Evolutionary conservation across 2,888 invertebrate genomes (phyloP).

Genomic region (Platerodrilus igneus): DNA sequence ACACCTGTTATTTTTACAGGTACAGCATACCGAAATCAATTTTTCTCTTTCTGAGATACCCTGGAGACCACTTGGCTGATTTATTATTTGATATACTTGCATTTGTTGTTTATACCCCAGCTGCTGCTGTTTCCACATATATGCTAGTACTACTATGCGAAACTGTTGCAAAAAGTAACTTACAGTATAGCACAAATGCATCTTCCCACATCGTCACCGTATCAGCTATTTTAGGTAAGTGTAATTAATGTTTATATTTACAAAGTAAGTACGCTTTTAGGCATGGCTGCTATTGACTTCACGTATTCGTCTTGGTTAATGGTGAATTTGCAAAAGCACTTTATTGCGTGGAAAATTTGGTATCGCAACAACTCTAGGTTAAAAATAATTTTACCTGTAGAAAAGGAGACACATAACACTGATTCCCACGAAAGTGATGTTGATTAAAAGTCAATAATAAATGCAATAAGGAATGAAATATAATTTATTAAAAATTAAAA

Average conservation of each 20-base stretch:
- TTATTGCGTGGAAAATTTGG: slow-evolving; percentile 45
- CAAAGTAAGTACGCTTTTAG: slow-evolving; percentile 17
- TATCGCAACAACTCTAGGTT: slow-evolving; percentile 42
- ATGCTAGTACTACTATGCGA: slow-evolving; percentile 47
- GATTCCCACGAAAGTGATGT: too few species aligned
- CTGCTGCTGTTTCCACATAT: slow-evolving; percentile 48
- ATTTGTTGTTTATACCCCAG: slow-evolving; percentile 51
- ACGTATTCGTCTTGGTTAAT: slow-evolving; percentile 48
- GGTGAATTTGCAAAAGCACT: slow-evolving; percentile 41
- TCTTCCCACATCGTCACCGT: slow-evolving; percentile 42
- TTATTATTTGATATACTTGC: slow-evolving; percentile 50
- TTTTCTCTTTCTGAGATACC: slow-evolving; percentile 45
- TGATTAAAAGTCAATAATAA: too few species aligned
- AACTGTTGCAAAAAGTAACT: slow-evolving; percentile 37
- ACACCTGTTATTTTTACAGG: slow-evolving; percentile 20
- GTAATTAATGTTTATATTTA: background rate
- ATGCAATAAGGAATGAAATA: too few species aligned
- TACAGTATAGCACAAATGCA: slow-evolving; percentile 33
- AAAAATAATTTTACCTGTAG: slow-evolving; percentile 41
- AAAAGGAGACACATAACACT: too few species aligned
- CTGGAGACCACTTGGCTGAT: slow-evolving; percentile 47
- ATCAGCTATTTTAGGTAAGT: slow-evolving; percentile 42
- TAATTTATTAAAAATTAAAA: too few species aligned
- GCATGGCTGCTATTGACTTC: slow-evolving; percentile 47
- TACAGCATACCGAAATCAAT: slow-evolving; percentile 42